phyloP scores from a whole-genome alignment of 92 coral and sea anemone species.

The Porites divaricata region DNA sequence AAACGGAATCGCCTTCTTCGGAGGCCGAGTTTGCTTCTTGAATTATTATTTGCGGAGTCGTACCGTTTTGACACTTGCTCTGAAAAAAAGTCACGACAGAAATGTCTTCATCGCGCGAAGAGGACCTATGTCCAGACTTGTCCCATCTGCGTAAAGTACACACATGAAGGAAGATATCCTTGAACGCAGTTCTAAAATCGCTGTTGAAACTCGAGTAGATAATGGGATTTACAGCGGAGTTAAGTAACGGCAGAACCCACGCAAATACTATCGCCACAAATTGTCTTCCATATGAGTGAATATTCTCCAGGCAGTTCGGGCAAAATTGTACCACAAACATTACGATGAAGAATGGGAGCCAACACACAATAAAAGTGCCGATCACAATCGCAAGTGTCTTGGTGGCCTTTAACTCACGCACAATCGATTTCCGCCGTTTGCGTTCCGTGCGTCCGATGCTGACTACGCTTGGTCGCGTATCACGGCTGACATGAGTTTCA shows the following conservation, averaged over 20 bases:
- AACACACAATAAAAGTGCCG: constrained; percentile 91
- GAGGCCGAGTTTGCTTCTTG: constrained; percentile 73
- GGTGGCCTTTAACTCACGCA: constrained; percentile 97
- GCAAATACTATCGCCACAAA: constrained; percentile 84
- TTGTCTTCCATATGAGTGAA: constrained; percentile 60
- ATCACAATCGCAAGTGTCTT: constrained; percentile 94
- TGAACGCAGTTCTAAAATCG: constrained; percentile 87
- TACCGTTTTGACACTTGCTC: constrained; percentile 52
- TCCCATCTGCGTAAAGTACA: constrained; percentile 36
- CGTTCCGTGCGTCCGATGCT: constrained; percentile 83
- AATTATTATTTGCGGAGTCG: constrained; percentile 71
- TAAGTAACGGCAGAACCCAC: constrained; percentile 87
- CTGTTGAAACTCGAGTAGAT: constrained; percentile 96
- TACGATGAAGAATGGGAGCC: constrained; percentile 90
- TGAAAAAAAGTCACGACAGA: constrained; percentile 38
- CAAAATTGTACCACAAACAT: constrained; percentile 86
- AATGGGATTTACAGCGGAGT: constrained; percentile 93
- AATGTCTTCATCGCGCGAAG: constrained; percentile 45
- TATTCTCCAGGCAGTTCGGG: constrained; percentile 35
- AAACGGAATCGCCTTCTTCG: constrained; percentile 25
- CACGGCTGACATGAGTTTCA: constrained; percentile 38
- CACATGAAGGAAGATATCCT: constrained; percentile 75
- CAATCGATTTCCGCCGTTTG: constrained; percentile 73
- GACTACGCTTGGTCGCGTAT: constrained; percentile 64
- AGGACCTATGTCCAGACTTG: constrained; percentile 8